Base-by-base conservation (phyloP, 2,113 vertebrate species). In the Poeciliopsis occidentalis region DNA sequence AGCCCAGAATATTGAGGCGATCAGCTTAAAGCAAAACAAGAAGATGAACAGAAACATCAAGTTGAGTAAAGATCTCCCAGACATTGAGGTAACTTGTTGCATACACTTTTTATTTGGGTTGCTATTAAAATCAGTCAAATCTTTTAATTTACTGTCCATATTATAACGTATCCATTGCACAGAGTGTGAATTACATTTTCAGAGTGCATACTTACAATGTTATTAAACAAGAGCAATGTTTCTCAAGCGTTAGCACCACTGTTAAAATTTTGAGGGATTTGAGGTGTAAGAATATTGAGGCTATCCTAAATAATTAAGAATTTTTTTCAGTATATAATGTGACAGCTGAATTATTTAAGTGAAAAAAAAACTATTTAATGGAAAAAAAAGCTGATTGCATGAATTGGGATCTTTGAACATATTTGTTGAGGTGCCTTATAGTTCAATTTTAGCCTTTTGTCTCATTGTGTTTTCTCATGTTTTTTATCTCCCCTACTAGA, bases 51-150 rank as follows among this genome's bases (percentile, higher is more conserved):
- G 64, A 82, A 61, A n/a, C 72, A 80, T 57, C 60, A 92, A 92
- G 91, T 62, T 93, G 78, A 93, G 93, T 75, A 93, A 74, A 91
- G 93, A 93, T 63, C 86, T 88, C 17, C 91, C 88, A 66, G 92
- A 94, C 60, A 93, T 93, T 31, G 92, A 94, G 93, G 91, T 94
- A 93, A 84, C 65, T 8, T 4, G 4, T n/a, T 71, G 22, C 12
- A 30, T 3, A 3, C 51, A 57, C 24, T n/a, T 8, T 57, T n/a
- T 24, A 8, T 64, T 1, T 64, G 13, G 32, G 32, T 68, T 68
- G 1, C 32, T 72, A n/a, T 79, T 68, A 17, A 7, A 2, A 5
- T 71, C 22, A 37, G 13, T n/a, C 8, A 8, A 57, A n/a, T 57
- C 7, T 57, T 57, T 11, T n/a, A 2, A 57, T 2, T 54, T n/a